phyloP scores from a whole-genome alignment of 1,140 invertebrate species.

The Drosophila repletoides region DNA sequence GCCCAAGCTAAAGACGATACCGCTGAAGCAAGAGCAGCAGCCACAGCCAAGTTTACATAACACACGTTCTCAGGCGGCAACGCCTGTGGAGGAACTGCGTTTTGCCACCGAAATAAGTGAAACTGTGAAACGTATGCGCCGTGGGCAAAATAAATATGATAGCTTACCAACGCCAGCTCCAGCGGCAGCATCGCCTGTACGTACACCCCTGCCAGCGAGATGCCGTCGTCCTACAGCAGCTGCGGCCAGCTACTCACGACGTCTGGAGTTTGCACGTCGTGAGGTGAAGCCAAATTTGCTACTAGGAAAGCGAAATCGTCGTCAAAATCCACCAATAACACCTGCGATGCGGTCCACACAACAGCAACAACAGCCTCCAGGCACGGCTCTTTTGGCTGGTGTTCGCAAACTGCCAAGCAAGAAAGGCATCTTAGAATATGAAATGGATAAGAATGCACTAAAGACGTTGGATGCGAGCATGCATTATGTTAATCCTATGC shows the following conservation, averaged over 20 bases:
- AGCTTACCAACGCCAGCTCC: constrained; percentile 39
- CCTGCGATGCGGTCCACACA: constrained; percentile 2
- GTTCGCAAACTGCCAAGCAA: constrained; percentile 72
- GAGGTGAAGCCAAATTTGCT: constrained; percentile 14
- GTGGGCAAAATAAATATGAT: constrained; percentile 78
- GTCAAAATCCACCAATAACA: neutral
- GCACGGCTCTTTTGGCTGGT: constrained; percentile 22
- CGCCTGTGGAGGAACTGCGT: constrained; percentile 70
- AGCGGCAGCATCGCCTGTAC: neutral
- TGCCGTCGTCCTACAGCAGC: neutral
- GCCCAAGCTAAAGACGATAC: constrained; percentile 31
- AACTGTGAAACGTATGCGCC: constrained; percentile 73
- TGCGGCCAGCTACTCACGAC: constrained; percentile 45
- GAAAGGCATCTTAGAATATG: constrained; percentile 72
- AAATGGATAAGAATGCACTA: constrained; percentile 61
- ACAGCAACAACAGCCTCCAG: constrained; percentile 20
- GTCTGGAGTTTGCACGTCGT: constrained; percentile 25
- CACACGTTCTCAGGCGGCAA: constrained; percentile 67
- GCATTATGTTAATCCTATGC: constrained; percentile 52
- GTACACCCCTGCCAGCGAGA: neutral
- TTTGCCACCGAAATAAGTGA: constrained; percentile 79
- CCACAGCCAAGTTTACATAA: constrained; percentile 9
- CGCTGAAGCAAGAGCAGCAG: constrained; percentile 45
- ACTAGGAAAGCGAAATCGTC: constrained; percentile 44
- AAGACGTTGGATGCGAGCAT: constrained; percentile 53